Base-by-base conservation (phyloP, 2,888 invertebrate genomes). In the Atethmia centrago region DNA sequence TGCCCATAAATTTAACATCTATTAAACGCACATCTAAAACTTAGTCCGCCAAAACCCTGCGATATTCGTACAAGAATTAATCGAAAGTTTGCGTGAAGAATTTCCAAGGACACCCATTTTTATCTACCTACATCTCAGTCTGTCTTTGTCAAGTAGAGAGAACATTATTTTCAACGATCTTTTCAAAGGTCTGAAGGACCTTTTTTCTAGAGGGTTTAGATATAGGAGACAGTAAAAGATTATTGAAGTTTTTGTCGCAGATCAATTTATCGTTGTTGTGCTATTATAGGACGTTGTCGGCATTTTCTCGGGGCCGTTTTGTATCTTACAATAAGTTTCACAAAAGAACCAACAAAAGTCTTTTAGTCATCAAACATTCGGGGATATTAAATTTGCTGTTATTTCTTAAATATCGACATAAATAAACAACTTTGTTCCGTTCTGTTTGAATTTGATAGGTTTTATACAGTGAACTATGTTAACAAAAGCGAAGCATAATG, bases 111-210 rank as follows among this genome's bases (percentile, higher is more conserved):
- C 56, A 59, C 25, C 56, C 53, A 70, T 77, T 83, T n/a, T n/a
- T n/a, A n/a, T 65, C 56, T 59, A 42, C 61, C 55, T 65, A 74
- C 51, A 73, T 73, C 21, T 71, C 74, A 51, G 62, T 74, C 49
- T 58, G 59, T 83, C 68, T 71, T 69, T 80, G 73, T 83, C 65
- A 66, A 72, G 66, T 49, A 47, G 55, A 49, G 3, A 65, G 42
- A 62, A 67, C 74, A 81, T 81, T 79, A 79, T 75, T 75, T 64
- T 56, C 80, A 69, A 56, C 62, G 72, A 75, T 72, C 77, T 79
- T 77, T 64, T 49, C 62, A 49, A 65, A 66, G 58, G 59, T 42
- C 59, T 66, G 31, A 58, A 64, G 72, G 42, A 56, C 56, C 28
- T n/a, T 51, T 58, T 69, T 74, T 67, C 19, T n/a, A 49, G n/a